Conservation (phyloP, 2,113 vertebrate genomes). For the Delphinus delphis region DNA sequence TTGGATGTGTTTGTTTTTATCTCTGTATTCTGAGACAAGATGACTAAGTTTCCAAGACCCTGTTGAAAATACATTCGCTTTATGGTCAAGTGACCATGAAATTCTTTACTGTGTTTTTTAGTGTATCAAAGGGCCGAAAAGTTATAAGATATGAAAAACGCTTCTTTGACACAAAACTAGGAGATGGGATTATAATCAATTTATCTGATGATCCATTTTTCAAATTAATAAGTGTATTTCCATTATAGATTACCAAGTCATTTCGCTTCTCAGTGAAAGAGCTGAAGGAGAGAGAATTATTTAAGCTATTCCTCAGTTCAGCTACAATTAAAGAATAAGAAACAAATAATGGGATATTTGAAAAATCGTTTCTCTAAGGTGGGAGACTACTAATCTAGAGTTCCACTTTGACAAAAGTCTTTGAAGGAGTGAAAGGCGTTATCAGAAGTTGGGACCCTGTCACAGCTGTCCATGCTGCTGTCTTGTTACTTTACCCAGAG, state of each 20-base stretch:
- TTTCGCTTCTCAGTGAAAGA: not conserved
- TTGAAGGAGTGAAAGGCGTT: accelerated
- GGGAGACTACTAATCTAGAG: not conserved
- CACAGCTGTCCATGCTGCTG: accelerated
- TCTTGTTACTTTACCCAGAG: accelerated
- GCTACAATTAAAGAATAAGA: not conserved
- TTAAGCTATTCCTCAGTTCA: not conserved
- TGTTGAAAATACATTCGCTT: not conserved
- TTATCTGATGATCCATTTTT: not conserved
- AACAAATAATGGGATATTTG: accelerated
- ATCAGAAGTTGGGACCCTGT: not conserved
- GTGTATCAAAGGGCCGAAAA: not conserved
- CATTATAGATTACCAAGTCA: not conserved
- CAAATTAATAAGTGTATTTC: not conserved
- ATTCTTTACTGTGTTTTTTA: not conserved
- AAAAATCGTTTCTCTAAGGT: too few species aligned
- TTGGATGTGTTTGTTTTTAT: not conserved
- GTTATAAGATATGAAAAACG: not conserved
- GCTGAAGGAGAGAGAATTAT: not conserved
- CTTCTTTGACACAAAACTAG: not conserved
- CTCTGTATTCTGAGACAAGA: not conserved
- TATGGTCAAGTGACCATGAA: not conserved
- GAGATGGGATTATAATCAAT: not conserved
- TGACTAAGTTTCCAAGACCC: not conserved
- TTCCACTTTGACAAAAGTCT: not conserved